Conservation (phyloP, 2,797 vertebrate genomes). For the Australoheros facetus region DNA sequence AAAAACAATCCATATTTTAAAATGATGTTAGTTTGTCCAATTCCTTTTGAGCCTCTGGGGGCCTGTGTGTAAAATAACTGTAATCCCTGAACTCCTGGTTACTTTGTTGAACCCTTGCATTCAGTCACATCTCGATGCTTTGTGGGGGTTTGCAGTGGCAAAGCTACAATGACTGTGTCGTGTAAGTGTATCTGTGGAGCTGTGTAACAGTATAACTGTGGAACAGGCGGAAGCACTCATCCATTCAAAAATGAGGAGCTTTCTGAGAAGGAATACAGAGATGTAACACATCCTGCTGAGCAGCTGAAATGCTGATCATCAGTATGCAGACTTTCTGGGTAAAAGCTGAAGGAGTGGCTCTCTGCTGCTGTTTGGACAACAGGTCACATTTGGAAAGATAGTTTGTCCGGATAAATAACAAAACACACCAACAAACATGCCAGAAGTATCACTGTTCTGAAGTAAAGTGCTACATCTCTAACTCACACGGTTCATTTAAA, state of each 20-base stretch:
- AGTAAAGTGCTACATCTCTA: rapidly evolving
- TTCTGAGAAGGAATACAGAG: background rate
- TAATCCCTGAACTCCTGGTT: rapidly evolving
- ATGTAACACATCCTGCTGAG: background rate
- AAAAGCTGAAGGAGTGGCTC: no score
- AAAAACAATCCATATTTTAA: background rate
- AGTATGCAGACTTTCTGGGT: no score
- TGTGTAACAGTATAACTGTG: rapidly evolving
- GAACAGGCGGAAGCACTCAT: rapidly evolving
- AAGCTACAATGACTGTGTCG: background rate
- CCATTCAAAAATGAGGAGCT: background rate
- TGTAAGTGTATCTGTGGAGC: rapidly evolving
- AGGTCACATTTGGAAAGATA: rapidly evolving
- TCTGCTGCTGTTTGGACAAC: background rate
- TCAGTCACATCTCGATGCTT: rapidly evolving
- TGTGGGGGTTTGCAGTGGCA: background rate
- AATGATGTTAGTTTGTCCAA: rapidly evolving
- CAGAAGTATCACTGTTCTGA: rapidly evolving
- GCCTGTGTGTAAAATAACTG: rapidly evolving
- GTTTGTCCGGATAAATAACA: rapidly evolving
- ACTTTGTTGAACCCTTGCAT: rapidly evolving
- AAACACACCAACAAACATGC: no score
- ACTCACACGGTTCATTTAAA: no score
- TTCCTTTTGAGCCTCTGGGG: background rate
- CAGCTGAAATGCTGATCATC: background rate